Base-by-base conservation (phyloP, 1,140 invertebrate species). In the Zaprionus taronus region DNA sequence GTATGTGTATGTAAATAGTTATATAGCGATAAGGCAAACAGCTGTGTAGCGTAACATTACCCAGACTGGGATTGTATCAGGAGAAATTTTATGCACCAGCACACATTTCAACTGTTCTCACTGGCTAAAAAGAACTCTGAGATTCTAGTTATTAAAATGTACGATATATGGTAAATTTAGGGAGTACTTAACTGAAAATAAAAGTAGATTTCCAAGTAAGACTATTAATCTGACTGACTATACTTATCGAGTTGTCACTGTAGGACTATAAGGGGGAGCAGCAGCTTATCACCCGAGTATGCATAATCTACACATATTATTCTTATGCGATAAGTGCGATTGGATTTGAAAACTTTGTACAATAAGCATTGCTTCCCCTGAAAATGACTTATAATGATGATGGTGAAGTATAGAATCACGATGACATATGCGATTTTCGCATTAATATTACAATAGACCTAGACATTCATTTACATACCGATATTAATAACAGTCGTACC, bases 401-500 rank as follows among this genome's bases (percentile, higher is more conserved):
- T 22, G 67, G 1, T n/a, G 15, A 22, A 15, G 24, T 31, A 58
- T 60, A 14, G 49, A 61, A 14, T 83, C 75, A 85, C 5, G 61
- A 68, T 85, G 79, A 51, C 47, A 51, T 24, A 24, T 51, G 24
- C 22, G 4, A 14, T 51, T 51, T 51, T 51, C 9, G 5, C 20
- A 5, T 22, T 11, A 14, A 24, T 12, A 11, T 51, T 49, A 49
- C 22, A 20, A 20, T 17, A 51, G 22, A 11, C 34, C 24, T 49
- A n/a, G 28, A 41, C 26, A 61, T 60, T 38, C 5, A 44, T 44
- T 22, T 49, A 80, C 83, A 83, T 75, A 86, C 83, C 83, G 56
- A 86, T 86, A 47, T 86, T 83, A 47, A 86, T 86, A 49, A 86
- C 61, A 17, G 71, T 84, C n/a, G 80, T 78, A 34, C 56, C 67